These are phyloP conservation scores for Notothenia coriiceps DNA, from an alignment of 2,113 vertebrate species.

Conservation along the genomic window DNA sequence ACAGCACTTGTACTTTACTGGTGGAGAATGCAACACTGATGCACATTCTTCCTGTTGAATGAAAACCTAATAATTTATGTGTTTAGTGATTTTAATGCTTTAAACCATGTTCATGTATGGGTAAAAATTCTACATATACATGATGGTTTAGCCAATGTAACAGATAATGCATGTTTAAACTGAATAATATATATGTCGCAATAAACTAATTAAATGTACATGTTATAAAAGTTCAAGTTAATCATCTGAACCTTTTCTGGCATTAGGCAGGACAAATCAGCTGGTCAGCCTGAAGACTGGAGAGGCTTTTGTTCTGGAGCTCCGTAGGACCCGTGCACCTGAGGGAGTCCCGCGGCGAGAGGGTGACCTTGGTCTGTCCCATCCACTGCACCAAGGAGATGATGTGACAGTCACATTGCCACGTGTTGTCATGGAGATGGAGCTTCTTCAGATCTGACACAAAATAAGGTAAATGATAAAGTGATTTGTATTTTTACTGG, in stretches of 20 bases:
- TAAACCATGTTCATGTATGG: neutral
- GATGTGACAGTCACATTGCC: constrained; percentile 84
- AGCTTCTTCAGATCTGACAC: constrained; percentile 78
- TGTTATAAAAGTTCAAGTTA: neutral
- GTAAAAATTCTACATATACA: neutral
- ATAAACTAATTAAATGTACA: too few relatives aligned
- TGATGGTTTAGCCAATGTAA: neutral
- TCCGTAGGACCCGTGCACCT: constrained; percentile 75
- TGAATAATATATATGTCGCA: constrained; percentile 4
- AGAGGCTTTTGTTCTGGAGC: constrained; percentile 71
- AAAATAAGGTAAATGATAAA: neutral
- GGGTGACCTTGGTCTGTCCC: constrained; percentile 58
- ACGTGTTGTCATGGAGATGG: constrained; percentile 82
- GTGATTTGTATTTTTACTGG: neutral
- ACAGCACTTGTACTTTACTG: constrained; percentile 9
- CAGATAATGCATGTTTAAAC: neutral
- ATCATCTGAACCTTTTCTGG: constrained; percentile 1
- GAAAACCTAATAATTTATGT: neutral
- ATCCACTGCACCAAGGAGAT: constrained; percentile 77
- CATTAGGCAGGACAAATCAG: constrained; percentile 69
- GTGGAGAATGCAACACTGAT: constrained; percentile 18
- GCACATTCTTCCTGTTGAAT: neutral
- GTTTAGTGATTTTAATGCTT: neutral
- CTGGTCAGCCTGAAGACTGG: constrained; percentile 54
- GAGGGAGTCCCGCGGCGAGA: constrained; percentile 61